phyloP scores from a whole-genome alignment of 2,888 invertebrate species.

The Cenopis cana region DNA sequence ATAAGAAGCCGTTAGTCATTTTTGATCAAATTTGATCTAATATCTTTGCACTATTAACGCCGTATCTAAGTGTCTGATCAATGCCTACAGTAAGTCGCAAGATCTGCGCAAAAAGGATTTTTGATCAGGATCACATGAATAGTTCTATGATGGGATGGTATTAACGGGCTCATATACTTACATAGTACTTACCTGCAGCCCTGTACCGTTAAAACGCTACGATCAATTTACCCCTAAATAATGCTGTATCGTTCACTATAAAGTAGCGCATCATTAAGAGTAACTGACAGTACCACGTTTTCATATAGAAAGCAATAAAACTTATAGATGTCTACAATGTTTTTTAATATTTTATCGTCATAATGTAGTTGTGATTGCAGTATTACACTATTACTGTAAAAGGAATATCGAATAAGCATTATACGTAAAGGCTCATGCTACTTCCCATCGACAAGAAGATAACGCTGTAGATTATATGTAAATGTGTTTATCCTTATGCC shows the following conservation, averaged over 20 bases:
- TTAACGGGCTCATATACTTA: not conserved
- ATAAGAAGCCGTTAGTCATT: not conserved
- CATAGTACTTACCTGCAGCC: constrained; percentile 5
- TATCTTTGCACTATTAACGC: not conserved
- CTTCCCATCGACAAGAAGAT: not conserved
- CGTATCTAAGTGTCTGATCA: not conserved
- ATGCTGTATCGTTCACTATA: constrained; percentile 3
- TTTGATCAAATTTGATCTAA: no score
- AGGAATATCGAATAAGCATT: not conserved
- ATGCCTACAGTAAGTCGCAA: not conserved
- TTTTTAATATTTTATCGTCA: not conserved
- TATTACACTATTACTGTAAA: not conserved
- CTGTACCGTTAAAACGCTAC: constrained; percentile 6
- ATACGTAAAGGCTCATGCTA: not conserved
- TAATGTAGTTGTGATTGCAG: not conserved
- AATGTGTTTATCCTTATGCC: not conserved
- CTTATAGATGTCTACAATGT: not conserved
- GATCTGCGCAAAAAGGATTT: not conserved
- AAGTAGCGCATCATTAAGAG: not conserved
- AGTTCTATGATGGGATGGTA: not conserved
- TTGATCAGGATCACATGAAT: not conserved
- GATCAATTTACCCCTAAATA: constrained; percentile 16
- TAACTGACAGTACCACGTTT: not conserved
- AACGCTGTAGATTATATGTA: not conserved
- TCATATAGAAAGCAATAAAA: not conserved